A percentile compares a stretch with the other conserved stretches of the same genome.
These are phyloP conservation scores for Steatocranus sp. DNA, from an alignment of 2,797 vertebrate genomes.

Conservation along the genomic window DNA sequence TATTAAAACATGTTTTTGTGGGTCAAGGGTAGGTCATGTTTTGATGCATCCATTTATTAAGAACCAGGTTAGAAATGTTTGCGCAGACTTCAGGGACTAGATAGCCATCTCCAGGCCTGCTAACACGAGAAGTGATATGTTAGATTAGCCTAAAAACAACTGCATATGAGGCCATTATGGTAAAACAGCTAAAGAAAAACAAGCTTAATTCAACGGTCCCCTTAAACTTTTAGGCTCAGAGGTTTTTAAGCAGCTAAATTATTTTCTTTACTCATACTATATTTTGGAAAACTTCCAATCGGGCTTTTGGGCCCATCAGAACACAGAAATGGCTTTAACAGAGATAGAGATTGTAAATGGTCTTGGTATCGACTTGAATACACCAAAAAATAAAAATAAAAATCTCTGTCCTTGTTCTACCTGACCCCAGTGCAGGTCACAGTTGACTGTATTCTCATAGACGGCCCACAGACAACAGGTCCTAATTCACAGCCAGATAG, in stretches of 20 bases:
- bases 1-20: slow-evolving; percentile 1
- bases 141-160: neutral
- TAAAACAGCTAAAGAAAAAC: neutral
- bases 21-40: slow-evolving; percentile 8
- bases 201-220: neutral
- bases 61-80: neutral
- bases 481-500: neutral
- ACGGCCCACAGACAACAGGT: neutral
- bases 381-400: neutral
- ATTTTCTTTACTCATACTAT: neutral
- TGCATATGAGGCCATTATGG: neutral
- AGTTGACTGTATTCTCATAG: neutral
- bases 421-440: neutral
- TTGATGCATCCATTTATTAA: neutral
- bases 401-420: neutral
- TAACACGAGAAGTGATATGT: neutral
- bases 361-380: neutral
- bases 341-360: neutral
- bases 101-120: neutral
- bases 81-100: no score
- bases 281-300: neutral
- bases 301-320: neutral
- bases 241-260: neutral
- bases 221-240: neutral
- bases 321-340: neutral